Conservation (phyloP, 2,888 invertebrate species). For the Rhogogaster chlorosoma region DNA sequence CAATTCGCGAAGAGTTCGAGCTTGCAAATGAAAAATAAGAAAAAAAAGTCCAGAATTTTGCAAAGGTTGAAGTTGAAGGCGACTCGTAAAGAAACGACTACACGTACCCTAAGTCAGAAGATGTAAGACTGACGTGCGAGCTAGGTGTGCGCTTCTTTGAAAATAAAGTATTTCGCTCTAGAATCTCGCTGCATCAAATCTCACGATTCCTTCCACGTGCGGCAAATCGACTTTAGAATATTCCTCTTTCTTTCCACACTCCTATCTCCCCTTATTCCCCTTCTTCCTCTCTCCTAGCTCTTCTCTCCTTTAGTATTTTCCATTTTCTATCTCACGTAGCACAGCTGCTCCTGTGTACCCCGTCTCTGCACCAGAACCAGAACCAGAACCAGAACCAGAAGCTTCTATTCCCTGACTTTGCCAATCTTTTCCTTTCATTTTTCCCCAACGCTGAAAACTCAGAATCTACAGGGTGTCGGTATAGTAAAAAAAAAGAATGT, state of each 20-base stretch:
- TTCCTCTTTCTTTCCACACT: slow-evolving; percentile 42
- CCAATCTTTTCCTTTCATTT: slow-evolving; percentile 37
- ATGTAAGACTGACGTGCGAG: slow-evolving; percentile 3
- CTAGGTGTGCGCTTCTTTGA: neutral
- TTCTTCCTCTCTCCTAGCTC: neutral
- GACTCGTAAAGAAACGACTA: neutral
- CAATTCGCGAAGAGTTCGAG: too few species aligned
- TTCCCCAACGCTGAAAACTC: neutral
- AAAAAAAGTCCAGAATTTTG: neutral
- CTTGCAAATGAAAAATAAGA: neutral
- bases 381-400: neutral
- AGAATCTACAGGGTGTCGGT: neutral
- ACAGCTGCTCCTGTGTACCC: slow-evolving; percentile 26
- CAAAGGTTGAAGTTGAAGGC: neutral
- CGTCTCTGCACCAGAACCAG: neutral
- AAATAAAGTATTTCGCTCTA: slow-evolving; percentile 34
- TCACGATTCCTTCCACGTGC: slow-evolving; percentile 44
- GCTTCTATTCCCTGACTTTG: slow-evolving; percentile 11
- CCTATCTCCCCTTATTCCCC: neutral
- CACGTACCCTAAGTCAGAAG: slow-evolving; percentile 1
- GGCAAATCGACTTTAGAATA: slow-evolving; percentile 45
- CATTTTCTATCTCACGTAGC: neutral
- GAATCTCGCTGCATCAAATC: slow-evolving; percentile 41
- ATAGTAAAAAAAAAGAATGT: neutral
- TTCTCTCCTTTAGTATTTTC: neutral